Evolutionary conservation across 2,888 invertebrate species (phyloP).

Genomic region (Pardosa pseudoannulata): DNA sequence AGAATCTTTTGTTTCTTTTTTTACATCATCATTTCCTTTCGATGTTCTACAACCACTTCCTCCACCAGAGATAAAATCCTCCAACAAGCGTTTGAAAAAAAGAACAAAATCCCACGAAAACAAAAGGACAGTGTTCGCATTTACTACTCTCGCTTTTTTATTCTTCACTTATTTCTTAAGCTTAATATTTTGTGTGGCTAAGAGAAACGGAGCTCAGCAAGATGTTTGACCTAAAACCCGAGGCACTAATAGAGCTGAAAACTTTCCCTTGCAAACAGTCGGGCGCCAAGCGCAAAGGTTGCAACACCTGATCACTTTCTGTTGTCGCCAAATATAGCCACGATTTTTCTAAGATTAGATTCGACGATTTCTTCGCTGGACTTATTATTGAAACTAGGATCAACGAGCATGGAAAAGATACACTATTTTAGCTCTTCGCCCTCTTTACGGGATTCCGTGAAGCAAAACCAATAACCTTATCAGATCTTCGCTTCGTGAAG

Average conservation of each 20-base stretch:
- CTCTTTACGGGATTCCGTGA: neutral
- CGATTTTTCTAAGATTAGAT: neutral
- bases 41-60: neutral
- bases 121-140: slow-evolving; percentile 13
- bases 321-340: slow-evolving; percentile 13
- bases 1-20: neutral
- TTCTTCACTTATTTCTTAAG: neutral
- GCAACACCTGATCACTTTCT: slow-evolving; percentile 17
- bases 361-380: slow-evolving; percentile 7
- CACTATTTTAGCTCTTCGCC: slow-evolving; percentile 5
- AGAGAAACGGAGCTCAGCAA: neutral
- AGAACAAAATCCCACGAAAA: neutral
- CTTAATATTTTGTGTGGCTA: neutral
- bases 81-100: neutral
- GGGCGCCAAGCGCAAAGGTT: slow-evolving; percentile 50
- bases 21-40: neutral
- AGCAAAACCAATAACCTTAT: slow-evolving; percentile 7
- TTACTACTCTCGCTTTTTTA: slow-evolving; percentile 14
- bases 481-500: neutral
- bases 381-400: neutral
- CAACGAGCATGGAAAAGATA: neutral
- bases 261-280: slow-evolving; percentile 63
- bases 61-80: neutral
- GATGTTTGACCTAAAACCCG: slow-evolving; percentile 58
- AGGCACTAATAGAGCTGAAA: slow-evolving; percentile 35